These are phyloP conservation scores for Dufourea novaeangliae DNA, from an alignment of 1,140 invertebrate species.

Conservation along the genomic window DNA sequence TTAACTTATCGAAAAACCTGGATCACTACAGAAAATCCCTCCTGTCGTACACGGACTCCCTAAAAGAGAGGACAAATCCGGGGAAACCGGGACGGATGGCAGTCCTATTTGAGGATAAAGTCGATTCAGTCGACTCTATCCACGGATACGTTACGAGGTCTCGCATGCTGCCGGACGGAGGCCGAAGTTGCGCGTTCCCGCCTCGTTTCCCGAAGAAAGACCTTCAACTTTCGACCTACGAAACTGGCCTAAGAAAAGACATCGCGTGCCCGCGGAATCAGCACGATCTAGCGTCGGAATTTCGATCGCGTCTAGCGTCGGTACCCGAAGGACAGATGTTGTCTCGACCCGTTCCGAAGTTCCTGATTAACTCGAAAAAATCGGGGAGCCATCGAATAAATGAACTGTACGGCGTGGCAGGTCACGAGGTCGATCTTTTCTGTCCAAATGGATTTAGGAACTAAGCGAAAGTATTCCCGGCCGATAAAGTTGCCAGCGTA, in stretches of 20 bases:
- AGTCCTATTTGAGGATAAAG: background rate
- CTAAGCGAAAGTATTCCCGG: too few species aligned
- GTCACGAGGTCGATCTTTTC: background rate
- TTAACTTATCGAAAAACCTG: too few species aligned
- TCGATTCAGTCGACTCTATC: background rate
- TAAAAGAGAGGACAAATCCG: too few species aligned
- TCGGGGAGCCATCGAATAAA: slow-evolving; percentile 44
- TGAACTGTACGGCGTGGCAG: slow-evolving; percentile 34
- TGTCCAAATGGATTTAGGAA: too few species aligned
- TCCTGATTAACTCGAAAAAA: slow-evolving; percentile 15
- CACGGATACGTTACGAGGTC: background rate
- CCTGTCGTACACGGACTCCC: too few species aligned
- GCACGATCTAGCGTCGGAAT: slow-evolving; percentile 41
- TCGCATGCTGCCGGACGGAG: slow-evolving; percentile 18
- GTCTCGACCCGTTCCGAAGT: slow-evolving; percentile 28
- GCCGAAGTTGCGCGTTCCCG: slow-evolving; percentile 38
- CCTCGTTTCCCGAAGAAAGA: slow-evolving; percentile 38
- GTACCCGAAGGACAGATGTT: slow-evolving; percentile 62
- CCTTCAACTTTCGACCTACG: slow-evolving; percentile 72
- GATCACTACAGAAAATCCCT: too few species aligned
- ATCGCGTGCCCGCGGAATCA: slow-evolving; percentile 60
- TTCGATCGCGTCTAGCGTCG: slow-evolving; percentile 53
- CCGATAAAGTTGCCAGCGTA: background rate
- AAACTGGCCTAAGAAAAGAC: slow-evolving; percentile 34
- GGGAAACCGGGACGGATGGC: too few species aligned